Conservation (phyloP, 2,888 invertebrate genomes). For the Agonopterix alstromeriana region DNA sequence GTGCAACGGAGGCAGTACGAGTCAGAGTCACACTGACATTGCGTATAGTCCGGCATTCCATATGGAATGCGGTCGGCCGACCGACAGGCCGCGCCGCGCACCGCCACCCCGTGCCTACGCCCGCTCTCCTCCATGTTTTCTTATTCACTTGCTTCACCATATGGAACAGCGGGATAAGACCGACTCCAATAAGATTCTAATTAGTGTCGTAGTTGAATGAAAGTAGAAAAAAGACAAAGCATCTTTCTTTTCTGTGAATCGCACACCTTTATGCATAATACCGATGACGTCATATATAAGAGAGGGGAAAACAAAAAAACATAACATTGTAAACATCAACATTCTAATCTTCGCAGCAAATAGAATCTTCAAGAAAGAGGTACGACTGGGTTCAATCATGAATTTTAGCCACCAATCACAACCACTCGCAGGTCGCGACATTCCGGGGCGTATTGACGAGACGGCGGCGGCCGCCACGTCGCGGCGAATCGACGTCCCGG, state of each 20-base stretch:
- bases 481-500: constrained; percentile 40
- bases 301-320: constrained; percentile 1
- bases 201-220: constrained; percentile 14
- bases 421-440: constrained; percentile 26
- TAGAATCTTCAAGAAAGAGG: neutral
- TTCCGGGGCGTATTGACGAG: constrained; percentile 46
- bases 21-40: constrained; percentile 69
- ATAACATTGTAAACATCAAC: constrained; percentile 7
- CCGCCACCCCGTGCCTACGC: constrained; percentile 26
- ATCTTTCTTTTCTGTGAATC: too few relatives aligned
- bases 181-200: constrained; percentile 55
- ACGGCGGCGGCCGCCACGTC: constrained; percentile 51
- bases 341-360: neutral
- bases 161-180: constrained; percentile 63
- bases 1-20: constrained; percentile 32
- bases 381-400: neutral
- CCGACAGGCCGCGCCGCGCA: constrained; percentile 50
- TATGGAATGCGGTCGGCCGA: constrained; percentile 72
- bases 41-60: constrained; percentile 72
- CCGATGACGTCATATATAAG: constrained; percentile 36
- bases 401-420: constrained; percentile 22
- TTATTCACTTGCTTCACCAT: constrained; percentile 65
- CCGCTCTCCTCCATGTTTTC: constrained; percentile 66
- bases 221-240: too few relatives aligned
- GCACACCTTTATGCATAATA: neutral